These are phyloP conservation scores for Caerostris extrusa DNA, from an alignment of 1,140 invertebrate genomes.

Conservation along the genomic window DNA sequence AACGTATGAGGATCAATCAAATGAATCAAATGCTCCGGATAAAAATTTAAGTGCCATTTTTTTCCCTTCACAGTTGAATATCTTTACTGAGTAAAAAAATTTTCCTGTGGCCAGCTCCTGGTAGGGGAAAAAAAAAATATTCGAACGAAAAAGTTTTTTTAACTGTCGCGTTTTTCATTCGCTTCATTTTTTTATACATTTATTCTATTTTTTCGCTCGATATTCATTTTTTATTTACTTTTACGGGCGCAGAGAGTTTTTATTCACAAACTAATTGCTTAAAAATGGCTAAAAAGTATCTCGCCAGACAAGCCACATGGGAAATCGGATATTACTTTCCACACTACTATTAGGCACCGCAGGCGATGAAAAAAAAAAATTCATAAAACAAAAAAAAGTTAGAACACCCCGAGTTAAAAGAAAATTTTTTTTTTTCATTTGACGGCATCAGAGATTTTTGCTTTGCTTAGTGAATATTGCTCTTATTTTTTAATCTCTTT, in stretches of 20 bases:
- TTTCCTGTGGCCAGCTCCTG: too few species aligned
- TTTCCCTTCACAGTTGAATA: background rate
- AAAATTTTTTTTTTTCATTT: background rate
- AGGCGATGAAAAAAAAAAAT: background rate
- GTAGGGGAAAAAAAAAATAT: background rate
- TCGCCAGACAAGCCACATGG: background rate
- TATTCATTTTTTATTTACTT: background rate
- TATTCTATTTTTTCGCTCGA: background rate
- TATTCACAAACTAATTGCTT: conserved; percentile 25
- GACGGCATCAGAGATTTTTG: background rate
- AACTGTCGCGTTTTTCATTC: background rate
- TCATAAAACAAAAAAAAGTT: background rate
- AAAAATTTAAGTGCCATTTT: background rate
- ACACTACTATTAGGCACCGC: conserved; percentile 2
- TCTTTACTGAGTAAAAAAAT: background rate
- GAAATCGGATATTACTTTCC: conserved; percentile 25
- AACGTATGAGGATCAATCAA: background rate
- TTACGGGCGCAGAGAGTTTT: background rate
- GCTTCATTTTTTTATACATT: background rate
- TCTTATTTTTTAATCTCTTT: background rate
- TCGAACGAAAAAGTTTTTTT: background rate
- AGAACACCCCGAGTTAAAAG: background rate
- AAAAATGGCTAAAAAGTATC: background rate
- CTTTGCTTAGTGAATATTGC: background rate
- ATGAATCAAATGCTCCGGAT: background rate